Percentiles rank a stretch among this genome's conserved stretches.
These are phyloP conservation scores for Drosophila kanekoi DNA, from an alignment of 2,888 invertebrate genomes.

Conservation along the genomic window DNA sequence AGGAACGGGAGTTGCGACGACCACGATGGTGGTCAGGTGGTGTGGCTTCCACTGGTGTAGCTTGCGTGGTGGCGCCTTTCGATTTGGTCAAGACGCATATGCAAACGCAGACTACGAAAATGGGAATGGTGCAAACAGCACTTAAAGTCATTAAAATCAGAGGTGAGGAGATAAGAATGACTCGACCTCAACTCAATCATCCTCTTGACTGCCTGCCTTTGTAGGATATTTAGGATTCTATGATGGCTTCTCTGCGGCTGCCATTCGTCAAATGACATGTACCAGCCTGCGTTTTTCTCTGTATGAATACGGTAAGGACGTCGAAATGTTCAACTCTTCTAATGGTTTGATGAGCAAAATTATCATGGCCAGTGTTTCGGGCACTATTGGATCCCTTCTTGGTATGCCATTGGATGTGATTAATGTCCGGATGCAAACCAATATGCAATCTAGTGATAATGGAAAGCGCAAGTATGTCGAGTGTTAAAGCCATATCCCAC, in stretches of 20 bases:
- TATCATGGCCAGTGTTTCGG: conserved; percentile 41
- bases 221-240: conserved; percentile 40
- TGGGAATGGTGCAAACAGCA: conserved; percentile 26
- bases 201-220: too few species aligned
- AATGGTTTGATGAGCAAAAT: conserved; percentile 33
- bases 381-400: conserved; percentile 26
- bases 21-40: conserved; percentile 71
- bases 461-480: conserved; percentile 41
- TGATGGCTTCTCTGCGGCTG: conserved; percentile 58
- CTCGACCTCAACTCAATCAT: not conserved
- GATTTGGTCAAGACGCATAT: conserved; percentile 61
- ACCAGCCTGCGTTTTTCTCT: conserved; percentile 53
- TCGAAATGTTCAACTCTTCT: conserved; percentile 6
- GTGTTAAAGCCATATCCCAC: not conserved
- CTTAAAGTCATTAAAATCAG: conserved; percentile 19
- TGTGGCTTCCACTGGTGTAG: conserved; percentile 45
- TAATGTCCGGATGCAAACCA: conserved; percentile 60
- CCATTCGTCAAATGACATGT: conserved; percentile 40
- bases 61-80: conserved; percentile 47
- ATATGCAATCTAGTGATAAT: conserved; percentile 36
- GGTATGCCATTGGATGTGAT: conserved; percentile 55
- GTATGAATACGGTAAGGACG: conserved; percentile 21
- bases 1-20: conserved; percentile 17
- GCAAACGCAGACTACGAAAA: conserved; percentile 45
- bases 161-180: not conserved